Conservation (phyloP, 2,888 invertebrate species). For the Gnatocerus cornutus region DNA sequence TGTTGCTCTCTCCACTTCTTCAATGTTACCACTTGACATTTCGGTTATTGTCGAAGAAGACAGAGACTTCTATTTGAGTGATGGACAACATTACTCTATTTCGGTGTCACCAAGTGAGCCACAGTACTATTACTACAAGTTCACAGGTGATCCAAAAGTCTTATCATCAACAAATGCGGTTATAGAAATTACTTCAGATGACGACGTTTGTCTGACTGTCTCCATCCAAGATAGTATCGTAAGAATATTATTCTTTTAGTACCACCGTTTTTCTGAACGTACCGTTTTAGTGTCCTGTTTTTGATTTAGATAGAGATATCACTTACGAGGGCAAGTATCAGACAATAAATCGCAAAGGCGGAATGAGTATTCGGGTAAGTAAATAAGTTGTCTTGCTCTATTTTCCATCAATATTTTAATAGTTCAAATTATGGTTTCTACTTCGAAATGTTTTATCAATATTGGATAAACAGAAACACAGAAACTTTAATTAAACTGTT, state of each 20-base stretch:
- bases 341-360: conserved; percentile 84
- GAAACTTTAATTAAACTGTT: too few species aligned
- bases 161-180: conserved; percentile 74
- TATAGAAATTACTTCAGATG: conserved; percentile 78
- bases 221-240: conserved; percentile 86
- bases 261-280: neutral
- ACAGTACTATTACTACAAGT: conserved; percentile 76
- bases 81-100: conserved; percentile 69
- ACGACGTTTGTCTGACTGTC: conserved; percentile 82
- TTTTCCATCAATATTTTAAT: too few species aligned
- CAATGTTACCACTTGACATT: conserved; percentile 73
- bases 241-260: conserved; percentile 61
- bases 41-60: conserved; percentile 76
- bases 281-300: conserved; percentile 84
- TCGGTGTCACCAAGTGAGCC: conserved; percentile 74
- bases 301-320: conserved; percentile 85
- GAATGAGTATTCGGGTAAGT: conserved; percentile 83
- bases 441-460: too few species aligned
- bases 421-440: too few species aligned
- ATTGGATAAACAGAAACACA: too few species aligned
- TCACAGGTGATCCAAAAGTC: conserved; percentile 61
- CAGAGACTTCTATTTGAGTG: conserved; percentile 75
- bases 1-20: conserved; percentile 73
- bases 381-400: conserved; percentile 72
- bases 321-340: conserved; percentile 84